phyloP scores from a whole-genome alignment of 2,888 invertebrate genomes.

The Laothoe populi region DNA sequence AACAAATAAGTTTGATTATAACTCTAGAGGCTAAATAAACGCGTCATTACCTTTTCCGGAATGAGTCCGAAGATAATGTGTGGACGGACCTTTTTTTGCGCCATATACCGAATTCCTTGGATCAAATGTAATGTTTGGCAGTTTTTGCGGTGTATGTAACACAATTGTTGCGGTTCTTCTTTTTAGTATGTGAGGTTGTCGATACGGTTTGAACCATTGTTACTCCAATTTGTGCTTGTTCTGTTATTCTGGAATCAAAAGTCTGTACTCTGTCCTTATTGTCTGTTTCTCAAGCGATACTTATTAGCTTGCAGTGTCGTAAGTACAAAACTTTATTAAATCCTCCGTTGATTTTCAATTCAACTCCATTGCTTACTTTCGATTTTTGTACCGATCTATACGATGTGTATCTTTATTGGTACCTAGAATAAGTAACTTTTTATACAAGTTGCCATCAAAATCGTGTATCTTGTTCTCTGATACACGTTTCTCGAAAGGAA shows the following conservation, averaged over 20 bases:
- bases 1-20: constrained; percentile 56
- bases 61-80: constrained; percentile 15
- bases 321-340: neutral
- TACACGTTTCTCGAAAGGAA: constrained; percentile 3
- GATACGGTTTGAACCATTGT: neutral
- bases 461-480: neutral
- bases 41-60: constrained; percentile 41
- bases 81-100: neutral
- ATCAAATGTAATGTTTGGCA: constrained; percentile 16
- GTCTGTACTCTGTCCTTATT: neutral
- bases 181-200: neutral
- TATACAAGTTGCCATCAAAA: neutral
- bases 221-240: neutral
- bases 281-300: neutral
- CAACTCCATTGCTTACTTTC: neutral
- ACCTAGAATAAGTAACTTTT: neutral
- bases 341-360: neutral
- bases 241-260: neutral
- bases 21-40: constrained; percentile 44
- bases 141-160: neutral
- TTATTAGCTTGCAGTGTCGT: neutral
- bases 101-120: constrained; percentile 1
- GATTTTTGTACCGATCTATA: neutral
- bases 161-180: neutral
- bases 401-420: neutral